A percentile compares a stretch with the other conserved stretches of the same genome.
phyloP scores from a whole-genome alignment of 2,113 vertebrate species.

The Puntigrus tetrazona region DNA sequence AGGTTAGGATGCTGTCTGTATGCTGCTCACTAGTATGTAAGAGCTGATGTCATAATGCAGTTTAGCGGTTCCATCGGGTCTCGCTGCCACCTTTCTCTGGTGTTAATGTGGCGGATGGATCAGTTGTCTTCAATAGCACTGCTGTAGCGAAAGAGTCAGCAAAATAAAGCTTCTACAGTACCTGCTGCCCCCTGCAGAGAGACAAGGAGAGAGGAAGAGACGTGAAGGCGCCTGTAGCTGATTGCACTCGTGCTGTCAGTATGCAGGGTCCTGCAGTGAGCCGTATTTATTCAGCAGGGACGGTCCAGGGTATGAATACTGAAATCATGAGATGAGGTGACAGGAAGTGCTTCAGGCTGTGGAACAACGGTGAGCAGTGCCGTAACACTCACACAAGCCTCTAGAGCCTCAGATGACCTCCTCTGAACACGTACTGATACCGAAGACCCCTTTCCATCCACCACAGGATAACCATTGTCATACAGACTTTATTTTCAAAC shows the following conservation, averaged over 20 bases:
- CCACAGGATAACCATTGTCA: background rate
- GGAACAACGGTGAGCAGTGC: background rate
- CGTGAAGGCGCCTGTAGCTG: constrained; percentile 18
- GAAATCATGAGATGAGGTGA: constrained; percentile 19
- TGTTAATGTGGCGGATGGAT: constrained; percentile 9
- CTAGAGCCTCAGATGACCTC: constrained; percentile 25
- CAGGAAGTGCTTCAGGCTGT: constrained; percentile 30
- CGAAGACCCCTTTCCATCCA: background rate
- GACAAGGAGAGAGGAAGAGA: background rate
- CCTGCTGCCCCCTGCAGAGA: constrained; percentile 4
- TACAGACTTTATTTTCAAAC: background rate
- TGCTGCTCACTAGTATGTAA: background rate
- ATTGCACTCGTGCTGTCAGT: constrained; percentile 45
- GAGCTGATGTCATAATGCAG: background rate
- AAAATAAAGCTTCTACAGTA: constrained; percentile 32
- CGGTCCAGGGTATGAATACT: constrained; percentile 11
- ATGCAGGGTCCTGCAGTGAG: constrained; percentile 23
- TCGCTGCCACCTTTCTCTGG: background rate
- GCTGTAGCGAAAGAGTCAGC: constrained; percentile 25
- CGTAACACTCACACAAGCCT: constrained; percentile 2
- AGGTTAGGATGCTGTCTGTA: background rate
- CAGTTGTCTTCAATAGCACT: constrained; percentile 32
- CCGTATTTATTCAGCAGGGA: constrained; percentile 38
- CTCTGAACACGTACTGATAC: background rate
- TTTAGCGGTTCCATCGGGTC: constrained; percentile 6